Conservation (phyloP, 2,113 vertebrate genomes). For the Mus musculus region DNA sequence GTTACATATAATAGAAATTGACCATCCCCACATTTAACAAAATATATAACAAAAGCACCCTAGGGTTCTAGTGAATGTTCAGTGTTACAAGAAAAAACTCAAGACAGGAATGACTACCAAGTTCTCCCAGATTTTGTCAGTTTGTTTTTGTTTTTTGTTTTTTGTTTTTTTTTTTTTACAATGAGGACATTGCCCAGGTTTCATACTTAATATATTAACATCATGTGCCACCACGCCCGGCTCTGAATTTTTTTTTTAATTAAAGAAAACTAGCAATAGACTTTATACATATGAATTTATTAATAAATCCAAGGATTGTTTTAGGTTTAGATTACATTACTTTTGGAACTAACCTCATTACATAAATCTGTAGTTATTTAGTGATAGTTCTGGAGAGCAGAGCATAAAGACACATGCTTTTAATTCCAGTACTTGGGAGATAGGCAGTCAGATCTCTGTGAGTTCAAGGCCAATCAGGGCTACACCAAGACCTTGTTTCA, state of each 20-base stretch:
- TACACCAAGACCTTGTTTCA: not conserved
- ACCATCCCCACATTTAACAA: no score
- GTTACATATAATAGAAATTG: slow-evolving; percentile 13
- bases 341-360: slow-evolving; percentile 36
- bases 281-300: slow-evolving; percentile 39
- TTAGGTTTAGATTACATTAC: slow-evolving; percentile 23
- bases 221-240: no score
- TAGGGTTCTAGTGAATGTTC: not conserved
- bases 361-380: slow-evolving; percentile 24
- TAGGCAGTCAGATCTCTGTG: not conserved
- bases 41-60: not conserved
- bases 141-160: not conserved
- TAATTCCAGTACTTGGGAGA: not conserved
- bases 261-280: not conserved
- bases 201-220: not conserved
- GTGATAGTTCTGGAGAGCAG: not conserved
- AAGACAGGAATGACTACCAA: not conserved
- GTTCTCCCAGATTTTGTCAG: not conserved
- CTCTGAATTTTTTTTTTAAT: not conserved
- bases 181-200: not conserved
- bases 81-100: not conserved
- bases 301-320: slow-evolving; percentile 4
- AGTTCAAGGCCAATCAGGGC: not conserved
- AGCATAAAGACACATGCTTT: not conserved
- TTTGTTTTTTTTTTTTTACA: not conserved